Evolutionary conservation across 2,888 invertebrate species (phyloP).

Genomic region (Macropis europaea): DNA sequence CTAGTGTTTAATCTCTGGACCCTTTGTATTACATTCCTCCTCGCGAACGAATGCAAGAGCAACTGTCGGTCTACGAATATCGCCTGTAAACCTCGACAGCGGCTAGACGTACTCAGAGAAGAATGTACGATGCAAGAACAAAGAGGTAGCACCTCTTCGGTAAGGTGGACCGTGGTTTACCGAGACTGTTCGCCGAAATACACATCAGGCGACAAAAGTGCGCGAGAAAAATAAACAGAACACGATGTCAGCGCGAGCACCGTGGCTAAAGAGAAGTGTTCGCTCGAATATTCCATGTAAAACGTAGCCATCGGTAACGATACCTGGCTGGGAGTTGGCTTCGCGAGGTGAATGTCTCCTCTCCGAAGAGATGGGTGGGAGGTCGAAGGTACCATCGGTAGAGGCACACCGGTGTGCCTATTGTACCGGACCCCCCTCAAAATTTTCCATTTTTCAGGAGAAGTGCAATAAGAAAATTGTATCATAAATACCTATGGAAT

Average conservation of each 20-base stretch:
- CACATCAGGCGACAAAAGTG: not conserved
- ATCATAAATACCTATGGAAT: too few species aligned
- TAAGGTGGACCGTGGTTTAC: not conserved
- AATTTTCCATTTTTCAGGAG: too few species aligned
- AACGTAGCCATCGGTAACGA: slow-evolving; percentile 46
- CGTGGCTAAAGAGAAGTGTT: slow-evolving; percentile 37
- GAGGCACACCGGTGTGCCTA: slow-evolving; percentile 29
- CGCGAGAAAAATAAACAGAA: not conserved
- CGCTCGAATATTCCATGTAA: slow-evolving; percentile 29
- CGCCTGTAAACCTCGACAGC: not conserved
- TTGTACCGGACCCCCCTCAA: not conserved
- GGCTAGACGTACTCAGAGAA: not conserved
- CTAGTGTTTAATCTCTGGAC: not conserved
- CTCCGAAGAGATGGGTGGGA: slow-evolving; percentile 60
- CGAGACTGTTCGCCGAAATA: not conserved
- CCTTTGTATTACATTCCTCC: not conserved
- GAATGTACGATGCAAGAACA: not conserved
- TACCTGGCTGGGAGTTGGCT: slow-evolving; percentile 63
- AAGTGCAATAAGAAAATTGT: too few species aligned
- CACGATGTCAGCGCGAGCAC: slow-evolving; percentile 3
- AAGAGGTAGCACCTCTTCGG: not conserved
- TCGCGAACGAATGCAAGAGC: not conserved
- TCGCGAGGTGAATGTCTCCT: slow-evolving; percentile 75
- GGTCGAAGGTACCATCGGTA: slow-evolving; percentile 50
- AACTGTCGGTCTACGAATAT: too few species aligned